Conservation (phyloP, 2,113 vertebrate genomes). For the Micromys minutus region DNA sequence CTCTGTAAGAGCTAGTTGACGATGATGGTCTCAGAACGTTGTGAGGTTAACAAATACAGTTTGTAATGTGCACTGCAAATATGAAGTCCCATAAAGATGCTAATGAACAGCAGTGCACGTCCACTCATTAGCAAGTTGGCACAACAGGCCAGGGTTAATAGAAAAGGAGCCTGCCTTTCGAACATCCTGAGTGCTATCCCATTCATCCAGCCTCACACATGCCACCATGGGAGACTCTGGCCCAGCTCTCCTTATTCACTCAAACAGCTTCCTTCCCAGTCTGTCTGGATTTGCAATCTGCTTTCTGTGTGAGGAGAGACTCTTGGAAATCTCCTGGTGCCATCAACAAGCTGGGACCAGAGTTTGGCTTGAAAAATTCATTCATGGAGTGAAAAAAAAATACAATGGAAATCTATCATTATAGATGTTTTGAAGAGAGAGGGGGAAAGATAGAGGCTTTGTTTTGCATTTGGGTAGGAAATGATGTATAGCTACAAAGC, state of each 20-base stretch:
- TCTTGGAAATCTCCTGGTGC: constrained; percentile 72
- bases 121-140: constrained; percentile 54
- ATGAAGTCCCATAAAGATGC: constrained; percentile 73
- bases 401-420: constrained; percentile 85
- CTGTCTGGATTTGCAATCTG: constrained; percentile 72
- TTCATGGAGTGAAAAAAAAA: constrained; percentile 73
- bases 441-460: constrained; percentile 73
- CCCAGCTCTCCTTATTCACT: constrained; percentile 62
- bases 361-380: constrained; percentile 87
- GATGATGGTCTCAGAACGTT: constrained; percentile 58
- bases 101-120: constrained; percentile 63
- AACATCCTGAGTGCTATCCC: constrained; percentile 47
- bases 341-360: constrained; percentile 81
- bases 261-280: constrained; percentile 61
- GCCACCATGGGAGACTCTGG: constrained; percentile 44
- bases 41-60: constrained; percentile 69
- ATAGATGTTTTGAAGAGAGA: constrained; percentile 78
- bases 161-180: constrained; percentile 66
- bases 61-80: constrained; percentile 66
- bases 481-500: constrained; percentile 87
- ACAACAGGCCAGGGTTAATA: constrained; percentile 64
- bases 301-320: constrained; percentile 81
- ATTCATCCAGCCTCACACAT: constrained; percentile 45
- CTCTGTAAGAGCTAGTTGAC: constrained; percentile 23
- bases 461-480: constrained; percentile 87